Percentiles rank a stretch among this genome's conserved stretches.
Conservation (phyloP, 2,113 vertebrate genomes). For the Salvelinus fontinalis region DNA sequence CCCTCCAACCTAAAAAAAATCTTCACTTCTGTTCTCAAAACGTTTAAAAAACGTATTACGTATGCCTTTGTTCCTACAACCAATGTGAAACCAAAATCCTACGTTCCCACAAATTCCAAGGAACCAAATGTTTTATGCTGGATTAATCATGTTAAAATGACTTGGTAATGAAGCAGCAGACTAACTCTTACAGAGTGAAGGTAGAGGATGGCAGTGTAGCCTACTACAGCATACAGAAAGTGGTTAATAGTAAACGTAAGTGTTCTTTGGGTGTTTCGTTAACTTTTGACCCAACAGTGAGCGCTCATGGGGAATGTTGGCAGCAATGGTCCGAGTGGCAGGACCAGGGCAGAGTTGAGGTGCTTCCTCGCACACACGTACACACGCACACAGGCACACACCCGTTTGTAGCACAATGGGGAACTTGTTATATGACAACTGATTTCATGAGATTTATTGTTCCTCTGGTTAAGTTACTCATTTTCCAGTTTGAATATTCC, state of each 20-base stretch:
- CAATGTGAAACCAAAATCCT: too few species aligned
- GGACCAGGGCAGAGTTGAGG: constrained; percentile 46
- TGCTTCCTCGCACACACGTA: constrained; percentile 32
- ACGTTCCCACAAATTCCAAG: too few species aligned
- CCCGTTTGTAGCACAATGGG: constrained; percentile 56
- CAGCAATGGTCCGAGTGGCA: constrained; percentile 20
- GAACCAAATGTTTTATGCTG: not conserved
- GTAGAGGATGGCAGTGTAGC: not conserved
- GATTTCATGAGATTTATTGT: constrained; percentile 63
- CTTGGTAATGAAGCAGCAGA: not conserved
- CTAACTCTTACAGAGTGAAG: not conserved
- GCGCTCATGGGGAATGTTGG: constrained; percentile 14
- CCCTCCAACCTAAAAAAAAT: too few species aligned
- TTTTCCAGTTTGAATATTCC: constrained; percentile 55
- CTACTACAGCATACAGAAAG: not conserved
- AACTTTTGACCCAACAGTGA: constrained; percentile 12
- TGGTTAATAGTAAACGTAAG: not conserved
- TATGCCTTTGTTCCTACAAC: too few species aligned
- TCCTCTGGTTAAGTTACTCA: constrained; percentile 55
- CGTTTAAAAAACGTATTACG: too few species aligned
- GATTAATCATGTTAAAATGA: not conserved
- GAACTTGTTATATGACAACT: constrained; percentile 55
- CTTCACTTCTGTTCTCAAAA: too few species aligned
- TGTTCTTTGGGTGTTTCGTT: not conserved
- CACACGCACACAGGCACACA: constrained; percentile 32